These are phyloP conservation scores for Phyllopteryx taeniolatus DNA, from an alignment of 2,113 vertebrate genomes.

Conservation along the genomic window DNA sequence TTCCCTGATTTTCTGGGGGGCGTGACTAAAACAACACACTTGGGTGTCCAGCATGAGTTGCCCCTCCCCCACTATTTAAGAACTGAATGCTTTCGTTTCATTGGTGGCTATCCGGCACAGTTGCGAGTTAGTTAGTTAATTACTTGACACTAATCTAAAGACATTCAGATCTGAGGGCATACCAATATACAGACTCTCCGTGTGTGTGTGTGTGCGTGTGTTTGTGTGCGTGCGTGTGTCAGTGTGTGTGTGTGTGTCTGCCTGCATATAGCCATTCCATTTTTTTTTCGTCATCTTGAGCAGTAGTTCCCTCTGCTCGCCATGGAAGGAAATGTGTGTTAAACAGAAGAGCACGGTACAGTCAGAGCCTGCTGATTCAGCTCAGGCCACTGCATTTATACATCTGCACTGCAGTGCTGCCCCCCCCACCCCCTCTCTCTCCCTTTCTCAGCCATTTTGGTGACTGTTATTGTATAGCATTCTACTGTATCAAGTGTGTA, in stretches of 20 bases:
- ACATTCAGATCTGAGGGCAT: conserved; percentile 18
- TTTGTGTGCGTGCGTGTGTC: background rate
- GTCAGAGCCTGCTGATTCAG: conserved; percentile 74
- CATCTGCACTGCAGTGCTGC: conserved; percentile 75
- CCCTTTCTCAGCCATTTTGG: too few species aligned
- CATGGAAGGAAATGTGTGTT: conserved; percentile 49
- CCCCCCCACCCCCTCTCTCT: background rate
- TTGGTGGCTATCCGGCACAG: too few species aligned
- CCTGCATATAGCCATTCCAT: conserved; percentile 12
- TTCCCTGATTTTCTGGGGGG: too few species aligned
- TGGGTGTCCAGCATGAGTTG: too few species aligned
- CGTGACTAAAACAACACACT: too few species aligned
- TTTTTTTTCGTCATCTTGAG: conserved; percentile 31
- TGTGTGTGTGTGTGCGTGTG: conserved; percentile 12
- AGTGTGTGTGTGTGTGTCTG: background rate
- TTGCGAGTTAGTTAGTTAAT: too few species aligned
- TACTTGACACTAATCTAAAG: background rate
- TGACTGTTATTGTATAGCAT: background rate
- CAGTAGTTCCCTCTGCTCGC: conserved; percentile 36
- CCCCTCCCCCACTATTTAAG: too few species aligned
- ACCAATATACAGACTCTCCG: conserved; percentile 8
- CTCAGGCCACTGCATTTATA: conserved; percentile 71
- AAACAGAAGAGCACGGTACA: conserved; percentile 57
- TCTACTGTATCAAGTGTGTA: background rate
- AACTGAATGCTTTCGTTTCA: too few species aligned